Base-by-base conservation (phyloP, 2,888 invertebrate species). In the Drosophila aldrichi region DNA sequence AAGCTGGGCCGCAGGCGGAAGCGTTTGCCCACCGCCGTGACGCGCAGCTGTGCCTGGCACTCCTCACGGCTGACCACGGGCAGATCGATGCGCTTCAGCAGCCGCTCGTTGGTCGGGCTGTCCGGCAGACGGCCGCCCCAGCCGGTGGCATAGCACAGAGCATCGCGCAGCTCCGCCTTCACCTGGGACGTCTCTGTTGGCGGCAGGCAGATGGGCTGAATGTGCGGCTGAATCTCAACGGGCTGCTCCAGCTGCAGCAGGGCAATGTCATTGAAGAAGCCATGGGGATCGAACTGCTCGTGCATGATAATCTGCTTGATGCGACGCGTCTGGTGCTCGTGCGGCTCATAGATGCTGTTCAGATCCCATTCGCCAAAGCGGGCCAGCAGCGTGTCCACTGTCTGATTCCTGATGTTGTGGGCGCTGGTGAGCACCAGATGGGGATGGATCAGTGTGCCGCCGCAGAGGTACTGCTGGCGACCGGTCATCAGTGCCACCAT, bases 311-410 rank as follows among this genome's bases (percentile, higher is more conserved):
- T 84, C 38, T 87, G 79, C 7, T 90, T 89, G 0, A 96, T 95
- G 8, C 94, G 93, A 1, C 96, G 93, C 79, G 96, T 95, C 88
- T 96, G 96, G 88, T 95, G 95, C 0, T 95, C 94, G 67, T 94
- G 94, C 0, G 95, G 93, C 84, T 97, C 97, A 51, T 94, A 94
- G 4, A 94, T 94, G 2, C 95, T 95, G 89, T 95, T 95, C 0
- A 96, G 96, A 91, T 97, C 96, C 96, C 96, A 97, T 91, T 97
- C 97, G 0, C 97, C 97, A 0, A 95, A 95, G 0, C 96, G 94
- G 0, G 95, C 93, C 7, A 91, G 77, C n/a, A 94, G 78, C 10
- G 90, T 71, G 41, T 82, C 61, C 46, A 82, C 77, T 3, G 77
- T 67, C 14, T 87, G 74, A 2, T 84, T 77, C n/a, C 51, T 25